A percentile compares a stretch with the other conserved stretches of the same genome.
Evolutionary conservation across 2,113 vertebrate species (phyloP).

Genomic region (Chamaetylas fuelleborni): DNA sequence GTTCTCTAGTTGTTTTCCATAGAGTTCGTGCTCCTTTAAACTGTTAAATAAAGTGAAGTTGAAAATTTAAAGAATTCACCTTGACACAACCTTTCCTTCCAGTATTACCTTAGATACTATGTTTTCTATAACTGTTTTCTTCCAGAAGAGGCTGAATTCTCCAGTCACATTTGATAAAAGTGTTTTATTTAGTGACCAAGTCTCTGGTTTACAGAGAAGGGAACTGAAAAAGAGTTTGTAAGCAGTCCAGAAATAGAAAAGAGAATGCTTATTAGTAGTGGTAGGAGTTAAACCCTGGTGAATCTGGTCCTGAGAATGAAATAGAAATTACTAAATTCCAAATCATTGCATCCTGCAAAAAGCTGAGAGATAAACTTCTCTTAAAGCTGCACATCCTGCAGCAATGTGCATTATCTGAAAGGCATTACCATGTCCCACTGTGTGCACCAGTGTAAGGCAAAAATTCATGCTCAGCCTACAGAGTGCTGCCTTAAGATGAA

Average conservation of each 20-base stretch:
- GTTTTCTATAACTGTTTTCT: background rate
- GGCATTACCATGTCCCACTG: background rate
- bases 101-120: background rate
- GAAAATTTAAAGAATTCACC: background rate
- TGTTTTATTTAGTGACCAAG: background rate
- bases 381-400: background rate
- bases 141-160: background rate
- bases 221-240: background rate
- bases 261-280: background rate
- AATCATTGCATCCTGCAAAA: background rate
- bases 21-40: background rate
- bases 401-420: background rate
- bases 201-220: background rate
- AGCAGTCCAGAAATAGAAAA: background rate
- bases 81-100: background rate
- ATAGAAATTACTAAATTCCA: background rate
- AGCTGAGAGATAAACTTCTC: background rate
- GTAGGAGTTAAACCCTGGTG: background rate
- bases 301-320: background rate
- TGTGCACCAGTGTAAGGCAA: background rate
- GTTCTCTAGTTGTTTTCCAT: background rate
- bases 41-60: background rate
- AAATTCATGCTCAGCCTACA: background rate
- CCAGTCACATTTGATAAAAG: background rate
- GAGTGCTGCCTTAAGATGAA: background rate